Evolutionary conservation across 2,888 invertebrate genomes (phyloP).

Genomic region (Saturnia pavonia): DNA sequence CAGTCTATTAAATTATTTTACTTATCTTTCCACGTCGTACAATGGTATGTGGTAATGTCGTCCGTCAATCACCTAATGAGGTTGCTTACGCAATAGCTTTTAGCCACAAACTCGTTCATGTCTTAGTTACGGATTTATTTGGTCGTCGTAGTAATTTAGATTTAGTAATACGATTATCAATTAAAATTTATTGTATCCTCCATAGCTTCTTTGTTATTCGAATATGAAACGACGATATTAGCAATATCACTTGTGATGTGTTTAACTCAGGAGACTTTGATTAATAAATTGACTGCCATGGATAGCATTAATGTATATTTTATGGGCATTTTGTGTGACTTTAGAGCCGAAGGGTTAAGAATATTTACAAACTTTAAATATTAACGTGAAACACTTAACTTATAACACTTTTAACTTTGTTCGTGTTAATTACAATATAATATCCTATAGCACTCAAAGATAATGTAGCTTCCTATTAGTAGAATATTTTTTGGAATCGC

Average conservation of each 20-base stretch:
- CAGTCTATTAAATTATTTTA: conserved; percentile 9
- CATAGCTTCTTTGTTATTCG: background rate
- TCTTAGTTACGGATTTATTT: conserved; percentile 8
- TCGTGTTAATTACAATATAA: background rate
- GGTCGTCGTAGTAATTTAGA: background rate
- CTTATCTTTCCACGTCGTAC: conserved; percentile 15
- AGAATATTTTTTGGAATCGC: no score
- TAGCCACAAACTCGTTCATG: conserved; percentile 19
- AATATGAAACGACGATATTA: background rate
- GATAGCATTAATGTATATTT: no score
- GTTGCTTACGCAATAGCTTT: conserved; percentile 31
- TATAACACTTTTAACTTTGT: background rate
- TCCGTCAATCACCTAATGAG: conserved; percentile 28
- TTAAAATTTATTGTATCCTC: background rate
- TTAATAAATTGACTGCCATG: no score
- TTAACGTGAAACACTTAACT: background rate
- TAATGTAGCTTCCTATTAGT: no score
- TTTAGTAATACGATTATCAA: background rate
- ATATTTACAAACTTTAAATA: background rate
- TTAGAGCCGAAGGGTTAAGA: no score
- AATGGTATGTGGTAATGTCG: conserved; percentile 28
- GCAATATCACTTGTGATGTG: background rate
- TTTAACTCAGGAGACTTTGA: background rate
- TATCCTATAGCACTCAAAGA: no score
- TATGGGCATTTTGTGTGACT: no score